Evolutionary conservation across 2,113 vertebrate genomes (phyloP).

Genomic region (Neoarius graeffei): DNA sequence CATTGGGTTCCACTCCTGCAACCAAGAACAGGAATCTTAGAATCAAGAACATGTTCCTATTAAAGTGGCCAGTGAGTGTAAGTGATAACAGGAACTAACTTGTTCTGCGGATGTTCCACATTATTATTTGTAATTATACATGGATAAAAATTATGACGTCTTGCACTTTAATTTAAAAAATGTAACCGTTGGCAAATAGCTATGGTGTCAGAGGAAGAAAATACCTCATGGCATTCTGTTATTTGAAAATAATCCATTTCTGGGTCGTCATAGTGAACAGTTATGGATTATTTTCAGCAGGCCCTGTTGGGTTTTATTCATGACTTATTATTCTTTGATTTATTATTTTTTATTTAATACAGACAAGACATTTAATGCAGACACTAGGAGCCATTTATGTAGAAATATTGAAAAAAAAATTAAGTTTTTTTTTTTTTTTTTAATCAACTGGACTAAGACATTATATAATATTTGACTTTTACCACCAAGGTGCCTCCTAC

Average conservation of each 20-base stretch:
- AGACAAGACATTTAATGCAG: too few species aligned
- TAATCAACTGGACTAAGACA: not conserved
- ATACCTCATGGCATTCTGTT: not conserved
- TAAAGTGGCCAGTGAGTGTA: too few species aligned
- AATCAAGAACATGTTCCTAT: too few species aligned
- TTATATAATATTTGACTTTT: slow-evolving; percentile 3
- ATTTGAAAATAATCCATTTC: not conserved
- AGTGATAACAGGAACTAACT: not conserved
- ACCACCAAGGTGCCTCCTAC: not conserved
- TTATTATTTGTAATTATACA: not conserved
- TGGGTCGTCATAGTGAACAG: not conserved
- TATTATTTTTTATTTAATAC: not conserved
- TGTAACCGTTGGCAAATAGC: too few species aligned
- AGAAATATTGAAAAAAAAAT: not conserved
- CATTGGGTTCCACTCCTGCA: too few species aligned
- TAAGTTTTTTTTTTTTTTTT: not conserved
- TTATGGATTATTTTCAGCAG: not conserved
- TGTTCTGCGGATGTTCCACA: not conserved
- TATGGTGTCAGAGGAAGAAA: not conserved
- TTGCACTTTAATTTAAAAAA: not conserved
- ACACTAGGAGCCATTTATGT: not conserved
- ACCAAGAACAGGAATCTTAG: too few species aligned
- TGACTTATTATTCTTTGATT: not conserved
- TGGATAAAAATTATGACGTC: not conserved
- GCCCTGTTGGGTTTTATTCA: not conserved